Evolutionary conservation across 2,113 vertebrate species (phyloP).

Genomic region (Stictonetta naevosa): DNA sequence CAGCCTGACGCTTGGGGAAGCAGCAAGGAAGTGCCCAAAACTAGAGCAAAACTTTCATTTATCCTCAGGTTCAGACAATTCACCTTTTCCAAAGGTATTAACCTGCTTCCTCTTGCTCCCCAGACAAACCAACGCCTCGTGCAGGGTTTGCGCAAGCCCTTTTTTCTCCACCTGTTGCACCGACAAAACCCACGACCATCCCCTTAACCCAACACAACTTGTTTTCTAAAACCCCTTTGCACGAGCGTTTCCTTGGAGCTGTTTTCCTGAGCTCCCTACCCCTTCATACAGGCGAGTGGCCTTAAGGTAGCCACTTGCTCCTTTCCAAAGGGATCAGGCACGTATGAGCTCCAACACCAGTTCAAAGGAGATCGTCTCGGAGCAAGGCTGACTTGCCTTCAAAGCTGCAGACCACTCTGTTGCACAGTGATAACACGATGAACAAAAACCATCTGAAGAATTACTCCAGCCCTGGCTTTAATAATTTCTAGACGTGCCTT

Average conservation of each 20-base stretch:
- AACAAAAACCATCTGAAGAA: not conserved
- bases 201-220: not conserved
- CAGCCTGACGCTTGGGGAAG: not conserved
- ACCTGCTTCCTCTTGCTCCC: not conserved
- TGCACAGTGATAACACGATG: not conserved
- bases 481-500: not conserved
- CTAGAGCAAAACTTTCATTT: not conserved
- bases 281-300: not conserved
- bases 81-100: rapidly evolving
- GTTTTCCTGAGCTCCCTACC: not conserved
- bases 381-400: not conserved
- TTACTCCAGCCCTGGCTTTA: not conserved
- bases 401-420: not conserved
- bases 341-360: not conserved
- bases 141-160: not conserved
- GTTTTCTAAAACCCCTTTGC: not conserved
- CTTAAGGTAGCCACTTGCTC: not conserved
- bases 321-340: not conserved
- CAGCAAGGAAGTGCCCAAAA: not conserved
- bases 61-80: not conserved
- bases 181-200: too few relatives aligned
- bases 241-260: not conserved
- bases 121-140: not conserved
- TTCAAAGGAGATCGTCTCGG: not conserved
- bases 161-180: not conserved